These are phyloP conservation scores for Latrodectus hesperus DNA, from an alignment of 2,888 invertebrate species.

Conservation along the genomic window DNA sequence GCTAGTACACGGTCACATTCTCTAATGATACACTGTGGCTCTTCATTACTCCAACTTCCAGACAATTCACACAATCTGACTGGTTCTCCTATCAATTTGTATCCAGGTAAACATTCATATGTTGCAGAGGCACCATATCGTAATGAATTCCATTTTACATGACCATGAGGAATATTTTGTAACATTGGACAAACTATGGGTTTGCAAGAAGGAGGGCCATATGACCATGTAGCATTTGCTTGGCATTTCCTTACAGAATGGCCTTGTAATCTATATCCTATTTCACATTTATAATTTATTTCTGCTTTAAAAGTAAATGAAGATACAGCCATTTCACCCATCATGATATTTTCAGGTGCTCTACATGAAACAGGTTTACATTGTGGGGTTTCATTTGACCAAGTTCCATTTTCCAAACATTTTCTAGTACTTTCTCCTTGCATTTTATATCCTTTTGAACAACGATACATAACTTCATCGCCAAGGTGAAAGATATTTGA, in stretches of 20 bases:
- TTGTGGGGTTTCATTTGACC: conserved; percentile 72
- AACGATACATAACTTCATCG: conserved; percentile 70
- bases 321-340: conserved; percentile 56
- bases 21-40: conserved; percentile 60
- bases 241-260: conserved; percentile 51
- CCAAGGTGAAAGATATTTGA: conserved; percentile 64
- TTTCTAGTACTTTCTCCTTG: conserved; percentile 65
- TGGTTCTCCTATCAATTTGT: conserved; percentile 66
- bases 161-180: conserved; percentile 62
- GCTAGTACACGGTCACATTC: conserved; percentile 41
- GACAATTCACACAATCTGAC: conserved; percentile 63
- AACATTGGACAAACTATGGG: conserved; percentile 60
- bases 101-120: conserved; percentile 62
- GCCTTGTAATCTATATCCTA: conserved; percentile 67
- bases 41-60: conserved; percentile 68
- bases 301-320: conserved; percentile 35
- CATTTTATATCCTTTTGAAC: conserved; percentile 71
- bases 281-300: conserved; percentile 70
- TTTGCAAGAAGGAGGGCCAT: conserved; percentile 59
- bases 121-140: conserved; percentile 61
- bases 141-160: conserved; percentile 62
- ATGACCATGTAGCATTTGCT: conserved; percentile 65
- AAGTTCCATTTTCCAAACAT: conserved; percentile 73
- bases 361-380: conserved; percentile 61
- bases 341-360: conserved; percentile 53